Conservation (phyloP, 2,888 invertebrate genomes). For the Bedellia somnulentella region DNA sequence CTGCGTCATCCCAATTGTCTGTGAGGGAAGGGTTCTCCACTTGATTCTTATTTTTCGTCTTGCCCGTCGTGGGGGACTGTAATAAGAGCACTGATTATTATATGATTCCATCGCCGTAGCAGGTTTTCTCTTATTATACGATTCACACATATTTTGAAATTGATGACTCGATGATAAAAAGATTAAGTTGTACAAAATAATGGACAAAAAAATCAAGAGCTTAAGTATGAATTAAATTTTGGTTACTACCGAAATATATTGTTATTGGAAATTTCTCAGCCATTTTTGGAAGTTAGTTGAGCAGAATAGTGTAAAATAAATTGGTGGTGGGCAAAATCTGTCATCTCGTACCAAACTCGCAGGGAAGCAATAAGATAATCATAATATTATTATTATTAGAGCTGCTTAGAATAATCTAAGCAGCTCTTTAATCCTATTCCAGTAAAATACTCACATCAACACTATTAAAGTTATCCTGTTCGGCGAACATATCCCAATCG, state of each 20-base stretch:
- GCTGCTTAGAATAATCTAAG: too few relatives aligned
- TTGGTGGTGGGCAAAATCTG: too few relatives aligned
- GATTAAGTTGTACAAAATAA: neutral
- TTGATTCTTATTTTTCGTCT: slow-evolving; percentile 21
- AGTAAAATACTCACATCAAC: slow-evolving; percentile 62
- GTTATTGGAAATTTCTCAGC: too few relatives aligned
- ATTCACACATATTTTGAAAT: neutral
- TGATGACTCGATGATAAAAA: neutral
- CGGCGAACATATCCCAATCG: slow-evolving; percentile 88
- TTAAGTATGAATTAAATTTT: too few relatives aligned
- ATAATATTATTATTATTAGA: too few relatives aligned
- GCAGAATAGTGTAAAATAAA: too few relatives aligned
- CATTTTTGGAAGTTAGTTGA: too few relatives aligned
- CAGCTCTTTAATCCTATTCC: too few relatives aligned
- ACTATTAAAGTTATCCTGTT: slow-evolving; percentile 81
- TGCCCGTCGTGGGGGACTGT: slow-evolving; percentile 32
- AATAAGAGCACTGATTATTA: slow-evolving; percentile 9
- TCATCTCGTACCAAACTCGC: too few relatives aligned
- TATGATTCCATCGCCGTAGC: neutral
- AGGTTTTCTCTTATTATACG: neutral
- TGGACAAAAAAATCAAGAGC: neutral
- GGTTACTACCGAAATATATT: too few relatives aligned
- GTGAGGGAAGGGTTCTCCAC: slow-evolving; percentile 76
- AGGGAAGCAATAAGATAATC: too few relatives aligned
- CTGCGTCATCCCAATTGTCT: slow-evolving; percentile 99